Evolutionary conservation across 92 coral and sea anemone species (phyloP).

Genomic region (Chrysogorgia sp.): DNA sequence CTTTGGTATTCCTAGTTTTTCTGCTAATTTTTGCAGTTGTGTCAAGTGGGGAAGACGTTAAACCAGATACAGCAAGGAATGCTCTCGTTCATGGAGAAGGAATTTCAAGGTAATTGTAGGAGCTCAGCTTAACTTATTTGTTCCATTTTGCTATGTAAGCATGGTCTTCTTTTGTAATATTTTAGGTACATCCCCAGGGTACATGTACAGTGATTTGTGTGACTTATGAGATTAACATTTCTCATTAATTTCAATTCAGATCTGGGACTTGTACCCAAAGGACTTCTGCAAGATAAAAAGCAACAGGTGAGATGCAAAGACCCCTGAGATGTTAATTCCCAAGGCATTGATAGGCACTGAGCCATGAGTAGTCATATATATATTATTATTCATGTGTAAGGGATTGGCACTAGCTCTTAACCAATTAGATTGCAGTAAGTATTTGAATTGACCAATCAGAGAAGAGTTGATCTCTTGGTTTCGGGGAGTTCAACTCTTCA

Average conservation of each 20-base stretch:
- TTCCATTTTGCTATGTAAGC: too few relatives aligned
- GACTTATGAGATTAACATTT: not conserved
- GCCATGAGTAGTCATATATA: too few relatives aligned
- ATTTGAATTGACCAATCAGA: too few relatives aligned
- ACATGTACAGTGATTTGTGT: not conserved
- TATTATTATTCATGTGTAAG: too few relatives aligned
- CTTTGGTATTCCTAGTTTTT: not conserved
- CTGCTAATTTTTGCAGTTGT: constrained; percentile 62
- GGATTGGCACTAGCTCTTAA: too few relatives aligned
- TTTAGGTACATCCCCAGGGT: too few relatives aligned
- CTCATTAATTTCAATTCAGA: constrained; percentile 44
- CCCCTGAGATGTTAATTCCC: not conserved
- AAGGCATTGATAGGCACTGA: not conserved
- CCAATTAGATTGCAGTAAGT: too few relatives aligned
- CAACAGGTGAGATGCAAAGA: constrained; percentile 55
- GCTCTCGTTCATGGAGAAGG: constrained; percentile 78
- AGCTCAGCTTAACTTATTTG: too few relatives aligned
- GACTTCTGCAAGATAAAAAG: constrained; percentile 68
- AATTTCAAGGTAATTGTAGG: constrained; percentile 42
- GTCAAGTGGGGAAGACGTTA: constrained; percentile 78
- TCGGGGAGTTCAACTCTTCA: too few relatives aligned
- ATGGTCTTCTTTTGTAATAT: too few relatives aligned
- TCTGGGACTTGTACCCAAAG: constrained; percentile 69
- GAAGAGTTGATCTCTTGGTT: too few relatives aligned
- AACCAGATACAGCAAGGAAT: constrained; percentile 85